These are phyloP conservation scores for Tenrec ecaudatus DNA, from an alignment of 2,113 vertebrate genomes.

Conservation along the genomic window DNA sequence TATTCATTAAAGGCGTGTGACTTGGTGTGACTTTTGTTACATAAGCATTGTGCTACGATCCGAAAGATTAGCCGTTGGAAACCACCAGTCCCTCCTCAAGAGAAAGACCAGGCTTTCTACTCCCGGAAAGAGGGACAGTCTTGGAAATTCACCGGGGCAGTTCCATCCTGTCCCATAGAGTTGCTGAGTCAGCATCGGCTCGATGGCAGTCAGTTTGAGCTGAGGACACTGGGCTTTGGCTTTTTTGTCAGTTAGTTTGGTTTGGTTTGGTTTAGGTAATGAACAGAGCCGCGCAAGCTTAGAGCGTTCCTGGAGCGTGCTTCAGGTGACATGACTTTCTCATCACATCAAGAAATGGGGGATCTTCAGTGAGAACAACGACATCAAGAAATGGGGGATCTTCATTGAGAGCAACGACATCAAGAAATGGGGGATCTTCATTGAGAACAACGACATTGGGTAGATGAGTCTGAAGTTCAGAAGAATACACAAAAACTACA, in stretches of 20 bases:
- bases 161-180: too few relatives aligned
- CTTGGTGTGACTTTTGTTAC: background rate
- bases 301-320: background rate
- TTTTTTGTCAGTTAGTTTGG: too few relatives aligned
- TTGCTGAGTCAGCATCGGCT: too few relatives aligned
- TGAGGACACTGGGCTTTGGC: too few relatives aligned
- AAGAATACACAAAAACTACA: background rate
- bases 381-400: background rate
- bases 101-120: too few relatives aligned
- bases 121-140: too few relatives aligned
- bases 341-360: background rate
- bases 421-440: conserved; percentile 9
- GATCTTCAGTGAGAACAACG: conserved; percentile 37
- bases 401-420: conserved; percentile 19
- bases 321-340: background rate
- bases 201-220: too few relatives aligned
- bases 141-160: too few relatives aligned
- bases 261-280: background rate
- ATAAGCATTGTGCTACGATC: background rate
- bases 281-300: background rate
- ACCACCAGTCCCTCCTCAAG: too few relatives aligned
- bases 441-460: conserved; percentile 5
- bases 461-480: conserved; percentile 1
- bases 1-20: background rate
- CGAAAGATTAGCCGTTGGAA: too few relatives aligned